Conservation (phyloP, 2,888 invertebrate species). For the Archips xylosteana region DNA sequence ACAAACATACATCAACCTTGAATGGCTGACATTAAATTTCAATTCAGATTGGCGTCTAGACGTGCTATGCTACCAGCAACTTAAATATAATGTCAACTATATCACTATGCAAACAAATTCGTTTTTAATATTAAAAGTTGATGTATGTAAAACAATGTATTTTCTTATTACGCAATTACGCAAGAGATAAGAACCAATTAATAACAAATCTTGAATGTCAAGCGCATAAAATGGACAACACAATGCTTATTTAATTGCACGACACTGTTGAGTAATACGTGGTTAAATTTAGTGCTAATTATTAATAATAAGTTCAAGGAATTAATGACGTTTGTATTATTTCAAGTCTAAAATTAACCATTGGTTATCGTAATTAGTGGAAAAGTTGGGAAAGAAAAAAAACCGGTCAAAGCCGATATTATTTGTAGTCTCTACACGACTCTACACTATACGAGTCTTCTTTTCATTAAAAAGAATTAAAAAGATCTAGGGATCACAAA, state of each 20-base stretch:
- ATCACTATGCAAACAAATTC: background rate
- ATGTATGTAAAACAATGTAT: background rate
- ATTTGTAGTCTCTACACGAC: too few species aligned
- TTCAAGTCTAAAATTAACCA: too few species aligned
- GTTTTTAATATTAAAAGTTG: background rate
- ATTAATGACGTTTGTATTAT: background rate
- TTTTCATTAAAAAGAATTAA: too few species aligned
- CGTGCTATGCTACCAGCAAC: background rate
- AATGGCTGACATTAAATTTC: background rate
- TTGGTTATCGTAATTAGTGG: too few species aligned
- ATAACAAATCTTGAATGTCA: constrained; percentile 27
- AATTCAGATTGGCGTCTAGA: background rate
- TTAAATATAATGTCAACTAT: constrained; percentile 14
- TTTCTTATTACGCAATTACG: constrained; percentile 1
- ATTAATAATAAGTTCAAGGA: background rate
- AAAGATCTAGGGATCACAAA: too few species aligned
- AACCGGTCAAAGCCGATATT: too few species aligned
- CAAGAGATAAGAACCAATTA: constrained; percentile 32
- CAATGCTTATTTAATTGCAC: too few species aligned
- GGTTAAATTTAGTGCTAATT: background rate
- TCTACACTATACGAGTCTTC: too few species aligned
- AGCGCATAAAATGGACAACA: background rate
- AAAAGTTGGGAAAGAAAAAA: too few species aligned
- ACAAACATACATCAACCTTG: background rate
- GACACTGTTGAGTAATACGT: background rate